Conservation (phyloP, 1,140 invertebrate species). For the Heliconius himera region DNA sequence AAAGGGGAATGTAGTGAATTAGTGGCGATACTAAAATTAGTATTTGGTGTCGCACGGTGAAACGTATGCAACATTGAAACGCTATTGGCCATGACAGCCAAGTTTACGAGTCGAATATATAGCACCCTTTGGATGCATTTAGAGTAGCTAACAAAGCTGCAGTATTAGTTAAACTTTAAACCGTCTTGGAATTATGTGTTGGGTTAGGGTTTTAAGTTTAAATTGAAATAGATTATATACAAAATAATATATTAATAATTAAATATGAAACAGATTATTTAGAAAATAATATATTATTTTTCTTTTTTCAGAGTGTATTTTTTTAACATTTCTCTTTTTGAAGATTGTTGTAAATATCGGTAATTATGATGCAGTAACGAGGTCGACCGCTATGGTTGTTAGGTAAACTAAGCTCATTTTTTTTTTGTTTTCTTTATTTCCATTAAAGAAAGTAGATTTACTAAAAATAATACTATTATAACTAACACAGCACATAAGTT, state of each 20-base stretch:
- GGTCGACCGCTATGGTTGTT: too few species aligned
- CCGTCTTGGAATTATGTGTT: background rate
- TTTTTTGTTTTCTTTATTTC: too few species aligned
- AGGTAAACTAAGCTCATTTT: too few species aligned
- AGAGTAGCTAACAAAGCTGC: background rate
- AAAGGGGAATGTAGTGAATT: background rate
- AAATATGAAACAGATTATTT: too few species aligned
- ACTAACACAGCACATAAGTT: background rate
- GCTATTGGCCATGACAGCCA: slow-evolving; percentile 73
- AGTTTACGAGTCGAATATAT: slow-evolving; percentile 50
- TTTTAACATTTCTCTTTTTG: too few species aligned
- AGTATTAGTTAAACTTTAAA: background rate
- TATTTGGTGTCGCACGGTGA: slow-evolving; percentile 60
- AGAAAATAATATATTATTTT: too few species aligned
- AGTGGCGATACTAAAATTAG: slow-evolving; percentile 32
- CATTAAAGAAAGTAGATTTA: too few species aligned
- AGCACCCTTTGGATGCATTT: slow-evolving; percentile 32
- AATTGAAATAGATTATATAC: background rate
- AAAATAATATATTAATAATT: background rate
- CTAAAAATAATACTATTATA: too few species aligned
- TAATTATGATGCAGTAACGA: too few species aligned
- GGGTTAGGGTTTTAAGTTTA: background rate
- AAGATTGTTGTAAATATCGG: too few species aligned
- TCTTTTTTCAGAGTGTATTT: too few species aligned
- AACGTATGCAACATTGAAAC: slow-evolving; percentile 73